Evolutionary conservation across 2,113 vertebrate species (phyloP), one percentile per base, ranked within the genome.

Genomic region (Perca flavescens): DNA sequence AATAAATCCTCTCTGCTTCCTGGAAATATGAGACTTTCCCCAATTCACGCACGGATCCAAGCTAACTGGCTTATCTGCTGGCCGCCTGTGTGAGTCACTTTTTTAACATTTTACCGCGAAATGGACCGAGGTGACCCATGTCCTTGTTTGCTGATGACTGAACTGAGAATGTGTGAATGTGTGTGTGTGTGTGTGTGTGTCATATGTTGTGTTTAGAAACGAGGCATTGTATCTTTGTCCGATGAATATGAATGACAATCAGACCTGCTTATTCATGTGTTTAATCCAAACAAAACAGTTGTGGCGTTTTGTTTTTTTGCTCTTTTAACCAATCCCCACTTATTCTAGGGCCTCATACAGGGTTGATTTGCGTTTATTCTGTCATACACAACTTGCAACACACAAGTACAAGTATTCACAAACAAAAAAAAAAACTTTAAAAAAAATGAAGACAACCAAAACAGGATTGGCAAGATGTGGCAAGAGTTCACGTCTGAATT

Each of bases 31-130:
- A 86, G 19, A 69, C 77, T 61, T 57, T 70, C 56, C 62, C 40
- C 46, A 74, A 58, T 77, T 77, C 71, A 65, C 8, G 17, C 50
- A 40, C 54, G 71, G 13, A 84, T 87, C 81, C 86, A 87, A 86
- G 85, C 73, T 22, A 43, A 75, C 46, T 1, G 67, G 36, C 40
- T 81, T 79, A 83, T 88, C 81, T 34, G 53, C 17, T 28, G 67
- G 12, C 17, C 0, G 15, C 11, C 58, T 22, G 61, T 13, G 56
- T n/a, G 40, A 15, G 47, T 70, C 58, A 2, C 2, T 34, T 64
- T 81, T n/a, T 15, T 25, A 28, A 40, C 16, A 16, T 15, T 58
- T 64, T 31, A 63, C 63, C 63, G 68, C 15, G 6, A 57, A 57
- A 34, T 9, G 17, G 58, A 16, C 58, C 14, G 22, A 22, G 8